Base-by-base conservation (phyloP, 2,888 invertebrate genomes). In the Molorchus minor region DNA sequence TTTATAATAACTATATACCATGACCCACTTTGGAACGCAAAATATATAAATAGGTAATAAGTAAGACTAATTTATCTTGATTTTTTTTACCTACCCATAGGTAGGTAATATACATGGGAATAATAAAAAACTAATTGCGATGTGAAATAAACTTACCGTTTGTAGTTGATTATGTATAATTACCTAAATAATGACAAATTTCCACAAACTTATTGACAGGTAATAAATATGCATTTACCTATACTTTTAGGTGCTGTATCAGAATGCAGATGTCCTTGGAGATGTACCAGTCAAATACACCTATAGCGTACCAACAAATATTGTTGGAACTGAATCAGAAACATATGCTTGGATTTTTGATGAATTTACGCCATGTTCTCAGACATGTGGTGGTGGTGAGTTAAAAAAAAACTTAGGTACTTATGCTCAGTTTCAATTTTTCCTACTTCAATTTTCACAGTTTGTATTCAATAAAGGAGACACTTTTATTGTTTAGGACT, bases 321-420 rank as follows among this genome's bases (percentile, higher is more conserved):
- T 89, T 15, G 86, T 87, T 0, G 86, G 84, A 20, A 82, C 84
- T 1, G 87, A 89, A 69, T 85, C 86, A 0, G 89, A 92, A 73
- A 87, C 87, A 36, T 97, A 95, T 81, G 86, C 88, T 41, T 98
- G 98, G 97, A 86, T 88, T 33, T 86, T 86, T 68, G 89, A 88
- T 38, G 85, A 88, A 63, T 97, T 91, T 80, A 87, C 88, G 0
- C 85, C 87, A 0, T 98, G 98, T 82, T 91, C 88, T 69, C 87
- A 87, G n/a, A 84, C 90, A 5, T 98, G 98, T 76, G 98, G 96
- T 12, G 94, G 93, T 83, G 98, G 97, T 88, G 83, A 73, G 46
- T 36, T 21, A 16, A 38, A 8, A 12, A 36, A n/a, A 13, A 8
- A n/a, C n/a, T n/a, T n/a, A n/a, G n/a, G n/a, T n/a, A n/a, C n/a